Conservation (phyloP, 2,888 invertebrate genomes). For the Synergus gifuensis region DNA sequence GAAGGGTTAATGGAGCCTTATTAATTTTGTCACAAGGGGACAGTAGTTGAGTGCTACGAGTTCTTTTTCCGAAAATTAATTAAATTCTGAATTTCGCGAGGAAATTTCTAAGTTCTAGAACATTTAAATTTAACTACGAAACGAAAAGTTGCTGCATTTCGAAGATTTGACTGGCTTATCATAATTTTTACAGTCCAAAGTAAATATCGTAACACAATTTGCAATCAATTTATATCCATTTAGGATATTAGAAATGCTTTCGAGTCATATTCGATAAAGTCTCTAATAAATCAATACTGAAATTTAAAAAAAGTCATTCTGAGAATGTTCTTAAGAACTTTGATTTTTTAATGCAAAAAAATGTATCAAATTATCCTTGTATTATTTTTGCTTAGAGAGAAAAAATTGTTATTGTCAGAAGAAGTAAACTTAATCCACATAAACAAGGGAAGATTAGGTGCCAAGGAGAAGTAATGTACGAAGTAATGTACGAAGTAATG, state of each 20-base stretch:
- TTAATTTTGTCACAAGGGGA: slow-evolving; percentile 38
- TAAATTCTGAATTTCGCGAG: slow-evolving; percentile 12
- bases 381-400: background rate
- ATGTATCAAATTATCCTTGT: background rate
- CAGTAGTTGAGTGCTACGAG: slow-evolving; percentile 25
- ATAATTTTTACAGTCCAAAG: background rate
- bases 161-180: background rate
- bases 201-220: background rate
- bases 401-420: background rate
- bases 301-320: background rate
- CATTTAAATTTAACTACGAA: slow-evolving; percentile 8
- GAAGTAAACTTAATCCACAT: background rate
- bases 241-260: background rate
- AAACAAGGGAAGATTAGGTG: slow-evolving; percentile 1
- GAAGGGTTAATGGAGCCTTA: slow-evolving; percentile 33
- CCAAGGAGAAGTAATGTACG: background rate
- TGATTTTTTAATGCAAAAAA: background rate
- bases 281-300: background rate
- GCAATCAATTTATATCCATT: background rate
- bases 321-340: background rate
- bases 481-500: background rate
- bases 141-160: background rate
- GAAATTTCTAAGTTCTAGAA: slow-evolving; percentile 2
- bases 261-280: background rate
- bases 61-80: slow-evolving; percentile 33